Base-by-base conservation (phyloP, 2,113 vertebrate species). In the Seriola quinqueradiata region DNA sequence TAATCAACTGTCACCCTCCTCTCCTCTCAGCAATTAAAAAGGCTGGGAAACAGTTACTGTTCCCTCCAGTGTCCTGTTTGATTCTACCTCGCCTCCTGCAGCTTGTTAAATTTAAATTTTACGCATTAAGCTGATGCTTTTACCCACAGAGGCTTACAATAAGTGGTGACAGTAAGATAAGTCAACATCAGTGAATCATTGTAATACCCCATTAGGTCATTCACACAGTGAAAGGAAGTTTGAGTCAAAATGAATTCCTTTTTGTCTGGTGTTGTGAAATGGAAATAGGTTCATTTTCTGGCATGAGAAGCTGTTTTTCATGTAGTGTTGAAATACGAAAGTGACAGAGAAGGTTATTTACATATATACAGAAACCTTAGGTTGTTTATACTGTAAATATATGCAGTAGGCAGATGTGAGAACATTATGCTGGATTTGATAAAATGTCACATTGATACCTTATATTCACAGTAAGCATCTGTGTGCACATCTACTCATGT, bases 81-180 rank as follows among this genome's bases (percentile, higher is more conserved):
- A 79, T 75, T 91, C 70, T 42, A n/a, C 65, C 71, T 75, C 32
- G 1, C 38, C 34, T 87, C 70, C 69, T 11, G 65, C 70, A 66
- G 82, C 85, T 89, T 89, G 85, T 92, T 83, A 85, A 82, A 90
- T 89, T 87, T 74, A 72, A 23, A 89, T 90, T 87, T 89, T 86
- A 63, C 59, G 36, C 85, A 81, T 83, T 87, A 84, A 76, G 70
- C 63, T 32, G 8, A 4, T 5, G 17, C 73, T 70, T 84, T 84
- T 79, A 82, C 64, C 77, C 80, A 38, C 12, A 57, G 82, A 77
- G 79, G 81, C 61, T 70, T 32, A 28, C 52, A 81, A 61, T 77
- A 34, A 79, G 70, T 17, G 67, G 57, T 67, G 73, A 61, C 1
- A 1, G 66, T 46, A 34, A 68, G 63, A 86, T 55, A 70, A 79